Base-by-base conservation (phyloP, 2,797 vertebrate genomes). In the Buceros bicornis region DNA sequence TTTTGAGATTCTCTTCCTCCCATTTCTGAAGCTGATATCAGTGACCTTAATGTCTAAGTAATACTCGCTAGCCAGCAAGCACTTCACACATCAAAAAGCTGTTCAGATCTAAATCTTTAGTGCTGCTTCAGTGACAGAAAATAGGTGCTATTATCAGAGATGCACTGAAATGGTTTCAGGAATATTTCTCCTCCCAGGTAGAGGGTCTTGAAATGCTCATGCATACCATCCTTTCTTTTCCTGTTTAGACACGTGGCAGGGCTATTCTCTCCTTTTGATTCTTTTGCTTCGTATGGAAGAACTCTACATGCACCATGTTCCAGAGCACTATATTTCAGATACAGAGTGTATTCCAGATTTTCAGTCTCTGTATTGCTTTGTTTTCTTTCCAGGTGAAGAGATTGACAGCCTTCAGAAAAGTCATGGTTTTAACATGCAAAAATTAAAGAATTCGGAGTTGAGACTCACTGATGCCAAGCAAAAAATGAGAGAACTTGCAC, bases 401-500 rank as follows among this genome's bases (percentile, higher is more conserved):
- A 97, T 98, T 56, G 97, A 98, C 93, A 97, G 58, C 67, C 96
- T 98, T 48, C 96, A 82, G 84, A 96, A 98, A 89, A 98, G 96
- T 93, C 97, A 96, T 70, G 93, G 54, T 54, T 79, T 95, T 91
- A 97, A 97, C 97, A 92, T 96, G 82, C 97, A 97, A 95, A 98
- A 98, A 40, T 90, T 95, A 93, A 99, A 96, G 94, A 97, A 97
- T 95, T 96, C 97, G 42, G 98, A 98, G 90, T 72, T 98, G 62
- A 97, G 97, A 93, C 93, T 98, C 45, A 96, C 94, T 48, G 93
- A 97, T 74, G 95, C 97, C 43, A 97, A 98, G 89, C 98, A 98
- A 96, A 99, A 98, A 96, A 98, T 99, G 96, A 98, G 97, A 89
- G 98, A 98, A 92, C 98, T 99, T 94, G 97, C 98, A n/a, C 95